phyloP scores from a whole-genome alignment of 2,888 invertebrate genomes.

The Frankliniella intonsa region DNA sequence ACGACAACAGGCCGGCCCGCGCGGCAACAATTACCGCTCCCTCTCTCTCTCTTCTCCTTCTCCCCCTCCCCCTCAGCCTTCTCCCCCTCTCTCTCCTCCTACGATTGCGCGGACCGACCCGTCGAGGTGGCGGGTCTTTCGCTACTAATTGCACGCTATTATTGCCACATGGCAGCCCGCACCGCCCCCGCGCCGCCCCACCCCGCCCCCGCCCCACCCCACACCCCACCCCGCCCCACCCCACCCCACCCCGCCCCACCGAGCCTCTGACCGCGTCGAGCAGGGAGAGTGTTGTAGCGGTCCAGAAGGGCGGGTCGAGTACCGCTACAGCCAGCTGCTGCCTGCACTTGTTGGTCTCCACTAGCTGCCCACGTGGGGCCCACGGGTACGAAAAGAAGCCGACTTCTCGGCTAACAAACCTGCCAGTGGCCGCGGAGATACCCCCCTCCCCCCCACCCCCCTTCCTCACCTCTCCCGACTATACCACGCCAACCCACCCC shows the following conservation, averaged over 20 bases:
- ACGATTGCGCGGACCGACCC: neutral
- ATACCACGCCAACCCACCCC: too few relatives aligned
- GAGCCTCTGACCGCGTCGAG: neutral
- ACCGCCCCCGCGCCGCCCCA: neutral
- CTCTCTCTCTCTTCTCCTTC: too few relatives aligned
- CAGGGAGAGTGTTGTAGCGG: too few relatives aligned
- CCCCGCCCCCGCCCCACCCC: neutral
- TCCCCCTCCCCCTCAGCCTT: neutral
- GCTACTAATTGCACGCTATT: slow-evolving; percentile 10
- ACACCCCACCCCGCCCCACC: neutral
- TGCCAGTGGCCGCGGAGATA: too few relatives aligned
- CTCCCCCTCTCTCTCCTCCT: neutral
- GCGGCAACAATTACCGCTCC: neutral
- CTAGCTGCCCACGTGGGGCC: too few relatives aligned
- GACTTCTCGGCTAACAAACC: too few relatives aligned
- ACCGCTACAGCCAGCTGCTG: neutral
- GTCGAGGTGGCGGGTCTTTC: neutral
- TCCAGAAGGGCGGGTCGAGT: neutral
- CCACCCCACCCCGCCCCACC: neutral
- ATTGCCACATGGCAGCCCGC: slow-evolving; percentile 3
- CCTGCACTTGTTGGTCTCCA: too few relatives aligned
- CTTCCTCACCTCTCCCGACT: too few relatives aligned
- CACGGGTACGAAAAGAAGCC: too few relatives aligned
- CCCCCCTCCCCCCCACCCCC: too few relatives aligned
- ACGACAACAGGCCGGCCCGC: too few relatives aligned